Evolutionary conservation across 1,140 invertebrate genomes (phyloP), one percentile per base, ranked within the genome.

Genomic region (Trichonephila clavipes): DNA sequence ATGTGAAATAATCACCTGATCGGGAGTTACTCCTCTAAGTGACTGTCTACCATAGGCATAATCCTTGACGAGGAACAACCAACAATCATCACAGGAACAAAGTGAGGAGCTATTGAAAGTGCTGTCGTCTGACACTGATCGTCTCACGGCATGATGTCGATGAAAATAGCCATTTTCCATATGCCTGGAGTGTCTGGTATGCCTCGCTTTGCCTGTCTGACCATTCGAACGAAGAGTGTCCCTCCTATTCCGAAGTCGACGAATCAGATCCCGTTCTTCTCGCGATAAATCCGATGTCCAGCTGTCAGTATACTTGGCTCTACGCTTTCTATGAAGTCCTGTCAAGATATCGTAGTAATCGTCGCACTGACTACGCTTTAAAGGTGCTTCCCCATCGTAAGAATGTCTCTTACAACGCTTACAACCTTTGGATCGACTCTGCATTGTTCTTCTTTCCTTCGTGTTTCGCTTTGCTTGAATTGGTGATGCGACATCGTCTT

Each of bases 1-100:
- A 5, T 51, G 4, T 0, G 40, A 14, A 81, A 81, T 14, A 58
- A 28, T 86, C 72, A 92, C 90, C 64, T 69, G 24, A 59, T 44
- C 85, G 0, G 85, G 64, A 1, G 92, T 34, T 24, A 86, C 88
- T 0, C 66, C 86, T 69, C 92, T 82, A 10, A 94, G 72, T 18
- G 92, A 94, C n/a, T 87, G 59, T 34, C 92, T 89, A 24, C 88
- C 81, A 34, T 83, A 85, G 14, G 88, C 86, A 89, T 89, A 89
- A 61, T 90, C 61, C 58, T 94, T 88, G 21, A 89, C 64, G 4
- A 83, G n/a, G 1, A 58, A 58, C 28, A 86, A 16, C 69, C 81
- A 94, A 24, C 92, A 94, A 8, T 94, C 72, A n/a, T 94, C 92
- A 58, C 92, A 94, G 1, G 92, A 90, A 59, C 92, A 94, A n/a